Conservation (phyloP, 2,797 vertebrate genomes). For the Denticeps clupeoides region DNA sequence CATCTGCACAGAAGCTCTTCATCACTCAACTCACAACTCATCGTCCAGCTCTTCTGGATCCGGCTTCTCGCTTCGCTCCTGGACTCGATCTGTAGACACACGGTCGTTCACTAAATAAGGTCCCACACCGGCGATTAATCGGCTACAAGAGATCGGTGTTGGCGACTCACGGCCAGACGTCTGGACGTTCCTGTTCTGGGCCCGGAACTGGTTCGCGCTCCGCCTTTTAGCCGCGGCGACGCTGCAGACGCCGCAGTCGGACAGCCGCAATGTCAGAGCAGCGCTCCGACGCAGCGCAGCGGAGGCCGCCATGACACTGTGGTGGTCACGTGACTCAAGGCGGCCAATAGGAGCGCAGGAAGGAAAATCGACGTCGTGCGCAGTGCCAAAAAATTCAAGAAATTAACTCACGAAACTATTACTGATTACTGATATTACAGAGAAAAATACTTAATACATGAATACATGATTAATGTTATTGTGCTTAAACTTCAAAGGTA, state of each 20-base stretch:
- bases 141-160: not conserved
- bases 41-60: conserved; percentile 38
- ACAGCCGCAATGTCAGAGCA: conserved; percentile 54
- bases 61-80: conserved; percentile 37
- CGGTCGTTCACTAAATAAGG: not conserved
- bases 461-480: no score
- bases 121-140: conserved; percentile 31
- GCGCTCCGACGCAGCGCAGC: conserved; percentile 48
- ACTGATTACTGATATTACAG: not conserved
- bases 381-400: not conserved
- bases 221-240: conserved; percentile 11
- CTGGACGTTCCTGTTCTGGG: conserved; percentile 48
- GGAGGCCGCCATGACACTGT: conserved; percentile 58
- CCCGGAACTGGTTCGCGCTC: conserved; percentile 31
- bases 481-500: no score
- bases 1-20: no score
- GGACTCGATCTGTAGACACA: conserved; percentile 45
- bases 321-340: conserved; percentile 43
- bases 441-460: not conserved
- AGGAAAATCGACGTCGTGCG: not conserved
- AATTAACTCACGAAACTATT: not conserved
- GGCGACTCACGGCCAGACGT: conserved; percentile 38
- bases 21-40: no score
- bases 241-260: conserved; percentile 40
- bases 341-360: conserved; percentile 38